phyloP scores from a whole-genome alignment of 2,113 vertebrate species.

The Isurus oxyrinchus region DNA sequence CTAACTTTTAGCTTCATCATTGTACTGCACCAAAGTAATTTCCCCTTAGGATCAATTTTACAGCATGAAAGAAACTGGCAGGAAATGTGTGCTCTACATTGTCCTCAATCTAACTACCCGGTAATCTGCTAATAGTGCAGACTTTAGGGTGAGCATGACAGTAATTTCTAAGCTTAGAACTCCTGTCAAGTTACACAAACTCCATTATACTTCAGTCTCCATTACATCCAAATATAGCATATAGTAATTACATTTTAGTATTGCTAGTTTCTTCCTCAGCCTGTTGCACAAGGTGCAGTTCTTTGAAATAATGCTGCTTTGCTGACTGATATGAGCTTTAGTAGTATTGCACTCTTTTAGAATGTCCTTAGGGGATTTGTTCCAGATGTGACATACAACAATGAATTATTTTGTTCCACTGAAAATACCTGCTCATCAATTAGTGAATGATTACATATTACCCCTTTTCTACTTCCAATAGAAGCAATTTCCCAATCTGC shows the following conservation, averaged over 20 bases:
- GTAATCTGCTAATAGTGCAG: not conserved
- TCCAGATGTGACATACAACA: not conserved
- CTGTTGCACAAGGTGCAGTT: not conserved
- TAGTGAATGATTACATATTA: not conserved
- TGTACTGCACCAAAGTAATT: not conserved
- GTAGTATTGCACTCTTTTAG: not conserved
- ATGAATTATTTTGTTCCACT: not conserved
- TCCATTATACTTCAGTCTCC: not conserved
- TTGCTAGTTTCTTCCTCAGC: not conserved
- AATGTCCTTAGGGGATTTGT: not conserved
- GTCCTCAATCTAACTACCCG: not conserved
- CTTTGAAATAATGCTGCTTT: not conserved
- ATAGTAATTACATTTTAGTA: not conserved
- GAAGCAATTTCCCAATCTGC: too few species aligned
- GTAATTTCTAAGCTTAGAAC: not conserved
- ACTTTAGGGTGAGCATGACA: not conserved
- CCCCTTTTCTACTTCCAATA: not conserved
- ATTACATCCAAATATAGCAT: not conserved
- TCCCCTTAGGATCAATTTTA: not conserved
- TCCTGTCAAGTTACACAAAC: not conserved
- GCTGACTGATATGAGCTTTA: not conserved
- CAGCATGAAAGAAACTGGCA: not conserved
- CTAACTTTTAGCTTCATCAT: not conserved
- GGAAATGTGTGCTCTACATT: not conserved
- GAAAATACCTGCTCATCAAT: not conserved